Conservation (phyloP, 2,888 invertebrate species). For the Diarsia dahlii region DNA sequence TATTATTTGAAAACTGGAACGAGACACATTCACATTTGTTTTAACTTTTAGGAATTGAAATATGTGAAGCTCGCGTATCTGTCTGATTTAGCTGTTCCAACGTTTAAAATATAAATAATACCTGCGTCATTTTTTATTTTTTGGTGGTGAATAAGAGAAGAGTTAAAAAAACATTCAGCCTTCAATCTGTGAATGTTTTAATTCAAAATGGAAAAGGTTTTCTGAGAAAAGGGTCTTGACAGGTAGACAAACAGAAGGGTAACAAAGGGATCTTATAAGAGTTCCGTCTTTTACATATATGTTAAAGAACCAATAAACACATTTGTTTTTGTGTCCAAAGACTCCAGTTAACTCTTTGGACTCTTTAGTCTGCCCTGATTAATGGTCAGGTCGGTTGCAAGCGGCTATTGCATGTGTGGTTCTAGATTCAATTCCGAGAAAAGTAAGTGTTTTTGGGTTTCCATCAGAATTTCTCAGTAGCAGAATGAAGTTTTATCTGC, state of each 20-base stretch:
- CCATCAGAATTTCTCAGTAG: neutral
- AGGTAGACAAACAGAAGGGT: neutral
- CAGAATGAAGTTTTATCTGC: too few relatives aligned
- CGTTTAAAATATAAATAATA: conserved; percentile 14
- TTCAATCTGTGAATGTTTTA: neutral
- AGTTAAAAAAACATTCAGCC: neutral
- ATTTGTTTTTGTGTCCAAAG: neutral
- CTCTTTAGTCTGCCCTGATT: neutral
- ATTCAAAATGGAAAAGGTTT: neutral
- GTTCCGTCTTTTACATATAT: neutral
- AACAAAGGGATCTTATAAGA: neutral
- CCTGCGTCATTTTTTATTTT: neutral
- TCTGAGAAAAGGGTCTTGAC: conserved; percentile 13
- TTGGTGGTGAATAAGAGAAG: neutral
- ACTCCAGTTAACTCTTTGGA: too few relatives aligned
- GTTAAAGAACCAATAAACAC: neutral
- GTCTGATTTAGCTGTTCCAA: conserved; percentile 7
- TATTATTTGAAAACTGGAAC: conserved; percentile 7
- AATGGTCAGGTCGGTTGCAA: neutral
- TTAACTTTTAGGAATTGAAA: conserved; percentile 22
- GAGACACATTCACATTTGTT: neutral
- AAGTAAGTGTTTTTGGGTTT: neutral
- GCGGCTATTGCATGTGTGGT: neutral
- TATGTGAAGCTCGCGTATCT: conserved; percentile 1
- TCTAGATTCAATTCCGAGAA: neutral